Percentiles rank a stretch among this genome's conserved stretches.
phyloP scores from a whole-genome alignment of 2,113 vertebrate species.

The Nannospalax galili region DNA sequence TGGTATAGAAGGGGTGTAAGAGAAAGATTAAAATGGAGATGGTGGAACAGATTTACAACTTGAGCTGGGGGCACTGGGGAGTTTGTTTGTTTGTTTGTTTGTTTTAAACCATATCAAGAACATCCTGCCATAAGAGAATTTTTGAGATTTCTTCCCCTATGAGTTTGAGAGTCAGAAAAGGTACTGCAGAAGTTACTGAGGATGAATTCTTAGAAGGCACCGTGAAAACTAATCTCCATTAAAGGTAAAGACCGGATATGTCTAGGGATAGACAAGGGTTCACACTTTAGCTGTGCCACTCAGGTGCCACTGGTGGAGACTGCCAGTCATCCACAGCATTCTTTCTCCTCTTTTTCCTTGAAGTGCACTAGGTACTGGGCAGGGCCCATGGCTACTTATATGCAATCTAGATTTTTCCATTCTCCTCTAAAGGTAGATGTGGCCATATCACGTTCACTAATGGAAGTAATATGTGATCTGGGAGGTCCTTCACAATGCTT shows the following conservation, averaged over 20 bases:
- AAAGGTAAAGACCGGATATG: constrained; percentile 7
- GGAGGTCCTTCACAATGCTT: not conserved
- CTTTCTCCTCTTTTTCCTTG: not conserved
- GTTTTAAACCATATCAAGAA: not conserved
- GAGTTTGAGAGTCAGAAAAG: constrained; percentile 11
- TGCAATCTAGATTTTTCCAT: not conserved
- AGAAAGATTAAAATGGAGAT: not conserved
- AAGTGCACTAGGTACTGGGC: not conserved
- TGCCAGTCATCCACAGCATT: not conserved
- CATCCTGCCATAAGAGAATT: not conserved
- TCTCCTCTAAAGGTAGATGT: not conserved
- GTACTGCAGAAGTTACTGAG: constrained; percentile 11
- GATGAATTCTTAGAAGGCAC: not conserved
- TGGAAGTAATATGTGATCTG: not conserved
- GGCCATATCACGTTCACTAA: not conserved
- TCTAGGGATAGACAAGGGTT: not conserved
- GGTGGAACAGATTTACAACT: not conserved
- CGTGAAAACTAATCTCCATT: not conserved
- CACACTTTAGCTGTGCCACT: not conserved
- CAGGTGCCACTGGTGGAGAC: not conserved
- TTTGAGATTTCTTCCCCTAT: constrained; percentile 6
- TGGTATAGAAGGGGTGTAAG: not conserved
- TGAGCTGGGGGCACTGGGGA: not conserved
- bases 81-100: not conserved
- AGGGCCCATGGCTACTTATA: not conserved